phyloP scores from a whole-genome alignment of 2,888 invertebrate genomes.

The Drosophila incognita region DNA sequence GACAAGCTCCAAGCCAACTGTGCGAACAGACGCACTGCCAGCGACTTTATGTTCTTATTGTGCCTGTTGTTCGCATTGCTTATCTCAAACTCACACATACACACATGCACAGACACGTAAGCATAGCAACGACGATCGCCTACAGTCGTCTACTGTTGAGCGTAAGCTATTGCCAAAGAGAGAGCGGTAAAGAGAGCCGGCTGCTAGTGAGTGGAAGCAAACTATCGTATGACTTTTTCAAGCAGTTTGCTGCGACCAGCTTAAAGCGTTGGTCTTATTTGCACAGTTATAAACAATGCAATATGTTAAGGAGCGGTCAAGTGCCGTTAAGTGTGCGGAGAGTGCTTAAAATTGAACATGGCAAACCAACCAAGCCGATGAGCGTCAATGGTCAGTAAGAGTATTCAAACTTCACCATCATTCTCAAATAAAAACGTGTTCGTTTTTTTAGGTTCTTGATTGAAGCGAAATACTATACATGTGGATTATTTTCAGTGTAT shows the following conservation, averaged over 20 bases:
- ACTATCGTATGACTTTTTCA: slow-evolving; percentile 2
- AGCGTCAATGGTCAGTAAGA: neutral
- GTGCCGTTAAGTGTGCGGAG: neutral
- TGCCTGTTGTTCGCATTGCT: slow-evolving; percentile 19
- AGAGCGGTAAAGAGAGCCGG: neutral
- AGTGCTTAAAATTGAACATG: neutral
- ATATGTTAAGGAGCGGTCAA: neutral
- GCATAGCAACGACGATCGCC: slow-evolving; percentile 8
- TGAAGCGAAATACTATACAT: neutral
- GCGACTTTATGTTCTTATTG: slow-evolving; percentile 56
- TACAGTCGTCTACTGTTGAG: slow-evolving; percentile 3
- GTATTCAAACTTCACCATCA: slow-evolving; percentile 2
- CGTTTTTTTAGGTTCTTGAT: neutral
- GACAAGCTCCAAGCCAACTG: slow-evolving; percentile 66
- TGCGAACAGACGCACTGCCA: slow-evolving; percentile 25
- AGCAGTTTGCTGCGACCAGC: slow-evolving; percentile 2
- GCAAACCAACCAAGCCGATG: neutral
- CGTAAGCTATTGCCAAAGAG: neutral
- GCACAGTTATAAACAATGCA: neutral
- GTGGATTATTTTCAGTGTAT: neutral
- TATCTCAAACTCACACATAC: slow-evolving; percentile 43
- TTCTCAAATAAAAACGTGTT: too few species aligned
- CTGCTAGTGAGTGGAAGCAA: neutral
- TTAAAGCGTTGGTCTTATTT: neutral
- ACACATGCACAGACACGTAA: slow-evolving; percentile 10